Evolutionary conservation across 1,140 invertebrate genomes (phyloP).

Genomic region (Papilio helenus): DNA sequence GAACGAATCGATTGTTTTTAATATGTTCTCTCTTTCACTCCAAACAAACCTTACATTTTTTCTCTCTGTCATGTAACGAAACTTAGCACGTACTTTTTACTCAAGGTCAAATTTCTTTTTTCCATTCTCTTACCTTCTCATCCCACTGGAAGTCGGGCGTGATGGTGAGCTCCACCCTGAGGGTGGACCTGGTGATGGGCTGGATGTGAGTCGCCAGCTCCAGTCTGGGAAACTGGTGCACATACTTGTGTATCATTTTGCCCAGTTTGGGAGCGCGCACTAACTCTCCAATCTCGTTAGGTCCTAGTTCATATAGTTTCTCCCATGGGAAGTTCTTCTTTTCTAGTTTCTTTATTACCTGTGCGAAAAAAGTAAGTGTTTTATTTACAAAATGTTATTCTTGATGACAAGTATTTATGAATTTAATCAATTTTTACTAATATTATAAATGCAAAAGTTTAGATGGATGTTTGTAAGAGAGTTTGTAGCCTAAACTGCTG

Average conservation of each 20-base stretch:
- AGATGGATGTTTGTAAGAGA: too few species aligned
- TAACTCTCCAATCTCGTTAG: slow-evolving; percentile 98
- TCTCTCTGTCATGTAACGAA: not conserved
- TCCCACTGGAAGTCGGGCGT: slow-evolving; percentile 99
- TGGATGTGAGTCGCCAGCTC: slow-evolving; percentile 98
- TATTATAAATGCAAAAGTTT: too few species aligned
- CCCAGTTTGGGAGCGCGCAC: slow-evolving; percentile 98
- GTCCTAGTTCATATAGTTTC: slow-evolving; percentile 96
- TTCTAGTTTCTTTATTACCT: slow-evolving; percentile 97
- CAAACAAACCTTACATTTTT: not conserved
- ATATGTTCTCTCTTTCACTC: not conserved
- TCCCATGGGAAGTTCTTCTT: slow-evolving; percentile 99
- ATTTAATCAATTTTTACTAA: too few species aligned
- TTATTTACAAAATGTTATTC: too few species aligned
- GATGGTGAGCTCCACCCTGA: slow-evolving; percentile 98
- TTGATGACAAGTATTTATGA: too few species aligned
- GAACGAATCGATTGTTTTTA: not conserved
- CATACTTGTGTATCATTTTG: slow-evolving; percentile 98
- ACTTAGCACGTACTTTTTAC: not conserved
- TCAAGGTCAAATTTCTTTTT: not conserved
- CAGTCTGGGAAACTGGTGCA: slow-evolving; percentile 98
- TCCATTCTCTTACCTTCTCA: slow-evolving; percentile 86
- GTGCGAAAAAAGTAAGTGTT: slow-evolving; percentile 13
- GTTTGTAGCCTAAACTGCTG: too few species aligned
- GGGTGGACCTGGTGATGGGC: slow-evolving; percentile 97